Base-by-base conservation (phyloP, 1,140 invertebrate genomes). In the Rhyzopertha dominica region DNA sequence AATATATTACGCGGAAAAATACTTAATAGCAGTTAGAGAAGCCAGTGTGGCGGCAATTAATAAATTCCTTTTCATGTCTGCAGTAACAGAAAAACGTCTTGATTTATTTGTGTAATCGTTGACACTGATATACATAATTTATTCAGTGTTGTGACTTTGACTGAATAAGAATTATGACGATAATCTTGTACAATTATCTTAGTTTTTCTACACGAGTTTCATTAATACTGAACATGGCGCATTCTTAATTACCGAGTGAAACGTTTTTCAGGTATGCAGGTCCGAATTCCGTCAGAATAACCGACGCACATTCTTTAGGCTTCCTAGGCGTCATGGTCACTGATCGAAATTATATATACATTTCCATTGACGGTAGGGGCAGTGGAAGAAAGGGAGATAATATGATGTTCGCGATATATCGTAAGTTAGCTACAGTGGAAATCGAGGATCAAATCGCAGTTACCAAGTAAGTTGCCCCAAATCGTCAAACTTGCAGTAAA, bases 281-380 rank as follows among this genome's bases (percentile, higher is more conserved):
- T 1, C 93, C 93, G 12, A 82, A 85, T 35, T 84, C 85, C 1
- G 81, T 85, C 52, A 74, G 82, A 56, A 84, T 94, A 0, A 81
- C 73, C 7, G 84, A 93, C 43, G 76, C 76, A 36, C 96, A 87
- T 61, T 73, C 66, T 50, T 74, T 80, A 53, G 84, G 81, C 51
- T 90, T 87, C 82, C 77, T 81, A 51, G 79, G 78, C 4, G 94
- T 92, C 69, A 65, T 96, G 43, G 76, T 85, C 0, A 88, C 88
- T 7, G 84, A 83, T 49, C 80, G 82, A 50, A 83, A 82, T 51
- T 81, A 92, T 45, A 87, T 97, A 53, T 88, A 92, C 67, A 84
- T 82, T 34, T 72, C 79, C 46, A 91, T 95, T 34, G 93, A 97
- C 72, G 90, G 87, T 1, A 76, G 93, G 41, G 93, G 93, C 8